Percentiles rank a stretch among this genome's conserved stretches.
These are phyloP conservation scores for Seriola dumerili DNA, from an alignment of 2,113 vertebrate genomes.

Conservation along the genomic window DNA sequence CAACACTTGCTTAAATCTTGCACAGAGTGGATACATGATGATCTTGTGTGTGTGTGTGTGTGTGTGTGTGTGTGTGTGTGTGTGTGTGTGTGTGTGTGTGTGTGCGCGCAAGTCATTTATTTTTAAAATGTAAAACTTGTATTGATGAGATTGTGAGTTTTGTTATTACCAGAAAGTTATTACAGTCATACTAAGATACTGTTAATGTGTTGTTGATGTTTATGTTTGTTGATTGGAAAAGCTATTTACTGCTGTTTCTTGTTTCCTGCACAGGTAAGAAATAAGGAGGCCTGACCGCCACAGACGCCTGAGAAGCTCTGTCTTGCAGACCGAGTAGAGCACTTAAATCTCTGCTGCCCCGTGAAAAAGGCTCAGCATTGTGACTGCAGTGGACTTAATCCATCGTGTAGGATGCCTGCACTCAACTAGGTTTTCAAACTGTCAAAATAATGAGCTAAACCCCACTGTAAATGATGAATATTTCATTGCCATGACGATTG, in stretches of 20 bases:
- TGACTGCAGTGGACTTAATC: slow-evolving; percentile 27
- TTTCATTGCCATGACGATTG: slow-evolving; percentile 26
- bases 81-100: no score
- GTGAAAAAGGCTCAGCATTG: slow-evolving; percentile 14
- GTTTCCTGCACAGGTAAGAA: slow-evolving; percentile 77
- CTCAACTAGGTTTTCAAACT: slow-evolving; percentile 18
- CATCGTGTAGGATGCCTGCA: slow-evolving; percentile 14
- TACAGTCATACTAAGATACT: background rate
- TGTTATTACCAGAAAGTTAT: no score
- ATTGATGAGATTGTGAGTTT: background rate
- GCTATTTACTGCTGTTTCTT: background rate
- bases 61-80: background rate
- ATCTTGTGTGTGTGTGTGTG: background rate
- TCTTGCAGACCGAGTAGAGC: slow-evolving; percentile 13
- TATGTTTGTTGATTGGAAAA: background rate
- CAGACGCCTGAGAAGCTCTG: background rate
- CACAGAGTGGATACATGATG: no score
- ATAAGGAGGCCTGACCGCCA: slow-evolving; percentile 41
- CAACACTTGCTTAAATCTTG: background rate
- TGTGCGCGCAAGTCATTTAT: background rate
- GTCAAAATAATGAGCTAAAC: slow-evolving; percentile 1
- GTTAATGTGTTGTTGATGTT: background rate
- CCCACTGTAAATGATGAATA: slow-evolving; percentile 17
- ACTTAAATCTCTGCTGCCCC: slow-evolving; percentile 37
- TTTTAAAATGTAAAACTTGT: no score